phyloP scores from a whole-genome alignment of 1,140 invertebrate genomes.

The Anoplophora glabripennis region DNA sequence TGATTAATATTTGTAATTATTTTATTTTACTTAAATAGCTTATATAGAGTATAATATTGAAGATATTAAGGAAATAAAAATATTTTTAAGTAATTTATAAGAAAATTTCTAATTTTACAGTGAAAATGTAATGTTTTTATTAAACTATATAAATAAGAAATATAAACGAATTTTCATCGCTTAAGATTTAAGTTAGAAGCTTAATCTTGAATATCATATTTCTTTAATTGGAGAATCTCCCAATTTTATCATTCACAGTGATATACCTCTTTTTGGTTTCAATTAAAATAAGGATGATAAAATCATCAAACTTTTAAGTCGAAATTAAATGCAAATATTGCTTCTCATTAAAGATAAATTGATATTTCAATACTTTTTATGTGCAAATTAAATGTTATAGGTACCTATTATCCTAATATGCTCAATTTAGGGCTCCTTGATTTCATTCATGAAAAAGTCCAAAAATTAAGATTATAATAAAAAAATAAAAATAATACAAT shows the following conservation, averaged over 20 bases:
- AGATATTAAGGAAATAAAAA: constrained; percentile 54
- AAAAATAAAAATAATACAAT: too few species aligned
- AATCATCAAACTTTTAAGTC: constrained; percentile 55
- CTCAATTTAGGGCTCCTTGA: constrained; percentile 60
- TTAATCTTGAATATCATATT: too few species aligned
- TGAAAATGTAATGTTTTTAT: constrained; percentile 60
- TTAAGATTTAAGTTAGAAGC: too few species aligned
- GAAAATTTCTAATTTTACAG: constrained; percentile 51
- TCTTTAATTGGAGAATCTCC: too few species aligned
- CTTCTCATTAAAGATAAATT: too few species aligned
- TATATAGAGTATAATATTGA: constrained; percentile 60
- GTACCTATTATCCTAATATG: constrained; percentile 59
- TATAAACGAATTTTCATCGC: too few species aligned
- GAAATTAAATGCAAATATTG: constrained; percentile 62
- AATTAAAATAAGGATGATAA: constrained; percentile 53
- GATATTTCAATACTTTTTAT: too few species aligned
- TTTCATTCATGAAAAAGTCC: too few species aligned
- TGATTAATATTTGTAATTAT: constrained; percentile 46
- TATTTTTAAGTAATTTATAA: constrained; percentile 47
- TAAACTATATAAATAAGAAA: constrained; percentile 61
- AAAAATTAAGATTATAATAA: too few species aligned
- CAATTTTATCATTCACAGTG: too few species aligned
- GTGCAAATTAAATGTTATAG: constrained; percentile 63
- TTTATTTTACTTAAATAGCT: constrained; percentile 56
- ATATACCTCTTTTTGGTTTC: constrained; percentile 41